Base-by-base conservation (phyloP, 2,888 invertebrate species). In the Sarcophaga variegata region DNA sequence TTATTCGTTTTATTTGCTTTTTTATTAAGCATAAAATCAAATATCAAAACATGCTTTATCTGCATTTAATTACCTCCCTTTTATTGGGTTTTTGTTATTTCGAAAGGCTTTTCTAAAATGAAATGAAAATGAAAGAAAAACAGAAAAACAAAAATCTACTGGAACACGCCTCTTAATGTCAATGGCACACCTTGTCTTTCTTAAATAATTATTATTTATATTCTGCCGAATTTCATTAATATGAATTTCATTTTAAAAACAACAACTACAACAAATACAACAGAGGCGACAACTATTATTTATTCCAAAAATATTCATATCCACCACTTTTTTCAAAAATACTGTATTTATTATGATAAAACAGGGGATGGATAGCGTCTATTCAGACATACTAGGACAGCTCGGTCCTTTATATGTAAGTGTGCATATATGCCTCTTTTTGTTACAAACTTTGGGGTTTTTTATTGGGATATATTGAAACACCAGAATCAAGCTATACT, bases 151-250 rank as follows among this genome's bases (percentile, higher is more conserved):
- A 81, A 85, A 76, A 78, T 27, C 67, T 80, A 80, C 27, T 64
- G 49, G 64, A 74, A 66, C 83, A 86, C 86, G 83, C 86, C 86
- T 83, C 83, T 86, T 69, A 86, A 77, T 86, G 86, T 81, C 83
- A 86, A 27, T 22, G 81, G 60, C 86, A 86, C 81, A 86, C 86
- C 83, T 81, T 64, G 67, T 66, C 45, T 80, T 74, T 75, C 69
- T 70, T 37, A 60, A 81, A 78, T 85, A 83, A 86, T 78, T 83
- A 77, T 83, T 86, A 81, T 86, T 83, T 83, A 69, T 77, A 78
- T 77, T 74, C 69, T 74, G 77, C 67, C 74, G 64, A 81, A 86
- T 77, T 83, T 83, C 74, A 76, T 83, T 86, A 72, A 76, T 82
- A 70, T 78, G 78, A 82, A 81, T 74, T 82, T 81, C 54, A 82